A percentile compares a stretch with the other conserved stretches of the same genome.
phyloP scores from a whole-genome alignment of 2,888 invertebrate species.

The Trissolcus brochymenae region DNA sequence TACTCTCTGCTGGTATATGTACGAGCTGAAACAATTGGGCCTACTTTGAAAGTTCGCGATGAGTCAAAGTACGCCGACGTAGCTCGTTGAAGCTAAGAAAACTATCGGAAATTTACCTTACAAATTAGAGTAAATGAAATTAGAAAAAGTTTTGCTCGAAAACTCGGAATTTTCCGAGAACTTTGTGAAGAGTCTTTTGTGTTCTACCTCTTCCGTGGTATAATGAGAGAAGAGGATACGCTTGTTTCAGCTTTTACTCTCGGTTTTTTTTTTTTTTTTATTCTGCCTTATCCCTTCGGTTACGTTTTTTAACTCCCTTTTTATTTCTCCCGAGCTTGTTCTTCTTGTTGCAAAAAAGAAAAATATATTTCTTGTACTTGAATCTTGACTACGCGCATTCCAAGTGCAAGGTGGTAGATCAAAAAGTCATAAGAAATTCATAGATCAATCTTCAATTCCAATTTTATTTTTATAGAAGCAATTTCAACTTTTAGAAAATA shows the following conservation, averaged over 20 bases:
- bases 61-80: constrained; percentile 65
- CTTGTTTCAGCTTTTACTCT: constrained; percentile 47
- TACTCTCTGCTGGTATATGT: constrained; percentile 17
- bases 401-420: too few relatives aligned
- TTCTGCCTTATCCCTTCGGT: constrained; percentile 14
- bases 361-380: constrained; percentile 4
- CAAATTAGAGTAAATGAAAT: constrained; percentile 75
- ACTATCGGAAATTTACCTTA: constrained; percentile 74
- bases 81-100: constrained; percentile 62
- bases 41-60: constrained; percentile 63
- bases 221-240: constrained; percentile 69
- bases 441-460: too few relatives aligned
- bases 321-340: constrained; percentile 36
- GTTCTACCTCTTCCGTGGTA: constrained; percentile 68
- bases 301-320: constrained; percentile 31
- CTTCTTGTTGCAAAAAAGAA: constrained; percentile 21
- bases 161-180: constrained; percentile 67
- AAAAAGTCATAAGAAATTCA: too few relatives aligned
- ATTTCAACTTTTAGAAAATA: too few relatives aligned
- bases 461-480: too few relatives aligned
- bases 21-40: constrained; percentile 52
- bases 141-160: constrained; percentile 70
- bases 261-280: constrained; percentile 42
- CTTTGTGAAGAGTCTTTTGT: constrained; percentile 69
- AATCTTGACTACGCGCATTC: neutral